phyloP scores from a whole-genome alignment of 2,113 vertebrate genomes.

The Brachypteracias leptosomus region DNA sequence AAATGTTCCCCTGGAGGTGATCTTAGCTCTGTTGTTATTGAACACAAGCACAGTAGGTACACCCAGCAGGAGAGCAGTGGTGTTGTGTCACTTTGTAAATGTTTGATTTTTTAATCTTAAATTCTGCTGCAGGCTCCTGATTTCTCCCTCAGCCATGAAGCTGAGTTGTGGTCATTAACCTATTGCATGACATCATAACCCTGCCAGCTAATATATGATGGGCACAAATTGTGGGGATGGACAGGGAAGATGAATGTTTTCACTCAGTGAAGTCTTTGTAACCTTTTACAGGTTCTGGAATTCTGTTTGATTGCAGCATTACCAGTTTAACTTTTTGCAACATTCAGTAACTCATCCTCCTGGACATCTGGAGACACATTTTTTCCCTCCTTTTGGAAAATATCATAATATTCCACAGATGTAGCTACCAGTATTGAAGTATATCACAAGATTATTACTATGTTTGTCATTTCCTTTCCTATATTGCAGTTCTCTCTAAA shows the following conservation, averaged over 20 bases:
- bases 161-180: neutral
- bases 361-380: neutral
- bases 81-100: neutral
- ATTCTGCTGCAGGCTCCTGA: neutral
- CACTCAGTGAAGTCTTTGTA: neutral
- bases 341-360: neutral
- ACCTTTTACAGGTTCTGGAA: neutral
- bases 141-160: neutral
- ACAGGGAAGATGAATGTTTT: neutral
- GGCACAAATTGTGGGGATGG: neutral
- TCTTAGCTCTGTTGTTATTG: neutral
- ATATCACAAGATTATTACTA: neutral
- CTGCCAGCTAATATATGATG: neutral
- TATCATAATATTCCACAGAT: neutral
- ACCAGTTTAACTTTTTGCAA: neutral
- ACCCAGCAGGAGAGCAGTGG: neutral
- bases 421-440: neutral
- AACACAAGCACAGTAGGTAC: neutral
- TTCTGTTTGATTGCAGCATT: neutral
- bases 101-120: neutral
- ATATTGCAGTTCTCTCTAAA: neutral
- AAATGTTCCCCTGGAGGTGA: neutral
- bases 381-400: neutral
- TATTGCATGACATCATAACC: neutral
- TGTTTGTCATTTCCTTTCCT: conserved; percentile 35